Base-by-base conservation (phyloP, 2,797 vertebrate species). In the Sebastes matsubarae region DNA sequence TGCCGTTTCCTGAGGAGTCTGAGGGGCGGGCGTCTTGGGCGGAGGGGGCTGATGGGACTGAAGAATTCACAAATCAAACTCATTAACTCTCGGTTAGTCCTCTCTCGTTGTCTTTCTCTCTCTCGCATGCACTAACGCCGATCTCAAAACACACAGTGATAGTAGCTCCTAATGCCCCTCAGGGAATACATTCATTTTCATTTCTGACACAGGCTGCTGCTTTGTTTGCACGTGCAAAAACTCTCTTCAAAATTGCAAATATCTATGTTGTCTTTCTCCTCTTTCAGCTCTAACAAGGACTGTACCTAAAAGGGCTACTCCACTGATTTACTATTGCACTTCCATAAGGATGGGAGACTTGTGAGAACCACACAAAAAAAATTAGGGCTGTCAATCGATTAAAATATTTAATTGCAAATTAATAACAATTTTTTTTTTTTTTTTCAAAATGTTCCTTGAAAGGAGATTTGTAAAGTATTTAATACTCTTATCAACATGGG, bases 31-130 rank as follows among this genome's bases (percentile, higher is more conserved):
- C 2, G 5, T 68, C 42, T n/a, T 0, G 6, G 84, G 75, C 9
- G 0, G 60, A n/a, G 29, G 18, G 6, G 27, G 46, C 63, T 32
- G 76, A 70, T 32, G 68, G 42, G 71, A 70, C 18, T 32, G 27
- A 65, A 66, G 69, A 52, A 72, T 72, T 83, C 78, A 74, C 75
- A 88, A 88, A 87, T 92, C 73, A 81, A 79, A 81, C 68, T 36
- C 72, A 30, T 90, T 84, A 78, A 72, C 59, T 65, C 38, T 59
- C 13, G 3, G 32, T 55, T 54, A 22, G 9, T 11, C 50, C 50
- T 20, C 46, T 50, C 46, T 50, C 7, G 18, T 1, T 50, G 46
- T 50, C 46, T 50, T 50, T 50, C 46, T 50, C 46, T 50, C 46
- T 50, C 18, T 50, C 18, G 4, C 46, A 4, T 50, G 18, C 46